Conservation (phyloP, 92 coral and sea anemone genomes). For the Epizoanthus illoricatus region DNA sequence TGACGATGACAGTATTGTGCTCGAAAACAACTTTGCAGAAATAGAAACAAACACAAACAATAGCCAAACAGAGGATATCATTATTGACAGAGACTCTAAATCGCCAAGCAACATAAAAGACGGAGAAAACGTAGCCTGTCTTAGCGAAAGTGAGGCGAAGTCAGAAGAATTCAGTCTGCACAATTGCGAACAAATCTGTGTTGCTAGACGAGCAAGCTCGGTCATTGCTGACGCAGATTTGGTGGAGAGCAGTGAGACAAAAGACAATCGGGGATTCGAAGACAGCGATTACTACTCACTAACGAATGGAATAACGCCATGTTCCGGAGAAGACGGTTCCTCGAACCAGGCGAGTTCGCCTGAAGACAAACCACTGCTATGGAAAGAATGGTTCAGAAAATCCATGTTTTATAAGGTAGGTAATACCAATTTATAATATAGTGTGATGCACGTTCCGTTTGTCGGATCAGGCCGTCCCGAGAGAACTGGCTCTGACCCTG, state of each 20-base stretch:
- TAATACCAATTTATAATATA: too few species aligned
- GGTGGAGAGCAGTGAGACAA: not conserved
- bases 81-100: not conserved
- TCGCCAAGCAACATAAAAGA: not conserved
- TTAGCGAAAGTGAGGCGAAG: not conserved
- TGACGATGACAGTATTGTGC: not conserved
- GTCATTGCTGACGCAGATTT: not conserved
- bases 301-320: not conserved
- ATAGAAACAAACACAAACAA: not conserved
- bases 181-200: too few species aligned
- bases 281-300: not conserved
- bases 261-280: constrained; percentile 20
- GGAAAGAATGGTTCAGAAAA: constrained; percentile 21
- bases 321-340: not conserved
- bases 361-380: not conserved
- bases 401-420: constrained; percentile 28
- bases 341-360: not conserved
- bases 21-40: not conserved
- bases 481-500: too few species aligned
- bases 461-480: too few species aligned
- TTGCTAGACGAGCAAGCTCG: too few species aligned
- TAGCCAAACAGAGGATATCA: not conserved
- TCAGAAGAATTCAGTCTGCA: not conserved
- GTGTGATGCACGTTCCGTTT: too few species aligned
- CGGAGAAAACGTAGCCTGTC: too few species aligned